These are phyloP conservation scores for Saturnia pavonia DNA, from an alignment of 2,888 invertebrate genomes.

Conservation along the genomic window DNA sequence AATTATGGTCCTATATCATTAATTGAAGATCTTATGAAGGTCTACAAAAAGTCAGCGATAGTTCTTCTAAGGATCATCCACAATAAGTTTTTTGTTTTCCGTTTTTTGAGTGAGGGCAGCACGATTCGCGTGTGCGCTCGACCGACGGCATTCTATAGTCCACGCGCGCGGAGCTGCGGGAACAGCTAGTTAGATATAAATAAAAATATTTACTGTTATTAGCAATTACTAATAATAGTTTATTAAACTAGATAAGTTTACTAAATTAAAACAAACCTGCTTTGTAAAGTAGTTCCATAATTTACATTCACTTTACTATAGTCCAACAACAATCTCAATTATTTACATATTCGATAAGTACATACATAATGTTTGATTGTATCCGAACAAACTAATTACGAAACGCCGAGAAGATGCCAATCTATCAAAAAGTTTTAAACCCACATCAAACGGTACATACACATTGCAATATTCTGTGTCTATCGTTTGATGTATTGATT, in stretches of 20 bases:
- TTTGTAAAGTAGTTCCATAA: not conserved
- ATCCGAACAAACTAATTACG: conserved; percentile 46
- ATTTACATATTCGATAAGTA: not conserved
- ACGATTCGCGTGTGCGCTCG: too few species aligned
- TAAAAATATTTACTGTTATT: too few species aligned
- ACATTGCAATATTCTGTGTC: conserved; percentile 28
- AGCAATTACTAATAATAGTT: not conserved
- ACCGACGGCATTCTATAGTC: too few species aligned
- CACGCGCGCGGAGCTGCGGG: too few species aligned
- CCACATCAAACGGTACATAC: conserved; percentile 47
- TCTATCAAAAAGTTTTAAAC: conserved; percentile 48
- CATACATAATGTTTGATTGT: conserved; percentile 23
- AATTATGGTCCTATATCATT: too few species aligned
- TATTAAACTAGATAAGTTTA: not conserved
- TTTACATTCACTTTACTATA: too few species aligned
- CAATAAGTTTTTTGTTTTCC: too few species aligned
- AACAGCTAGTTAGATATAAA: too few species aligned
- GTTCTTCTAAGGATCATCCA: too few species aligned
- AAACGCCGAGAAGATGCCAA: conserved; percentile 34
- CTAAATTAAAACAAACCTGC: not conserved
- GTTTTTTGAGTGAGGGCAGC: too few species aligned
- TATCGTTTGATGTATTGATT: not conserved
- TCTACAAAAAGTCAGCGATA: too few species aligned
- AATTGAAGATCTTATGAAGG: too few species aligned
- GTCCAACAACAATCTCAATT: not conserved